Conservation (phyloP, 1,140 invertebrate species). For the Eciton burchellii region DNA sequence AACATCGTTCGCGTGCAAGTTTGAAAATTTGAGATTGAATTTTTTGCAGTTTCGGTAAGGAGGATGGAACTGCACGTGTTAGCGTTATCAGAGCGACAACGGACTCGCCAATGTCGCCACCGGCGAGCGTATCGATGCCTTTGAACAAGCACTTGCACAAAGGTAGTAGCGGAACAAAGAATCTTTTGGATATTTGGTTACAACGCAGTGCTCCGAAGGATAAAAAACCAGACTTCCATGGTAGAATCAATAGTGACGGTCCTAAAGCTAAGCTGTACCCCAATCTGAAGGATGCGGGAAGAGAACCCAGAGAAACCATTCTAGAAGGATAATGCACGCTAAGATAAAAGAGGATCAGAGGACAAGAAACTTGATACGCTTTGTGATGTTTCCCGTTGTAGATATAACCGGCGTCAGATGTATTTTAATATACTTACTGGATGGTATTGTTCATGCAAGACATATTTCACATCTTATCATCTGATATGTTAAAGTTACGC, state of each 20-base stretch:
- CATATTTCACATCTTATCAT: not conserved
- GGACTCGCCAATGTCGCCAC: conserved; percentile 93
- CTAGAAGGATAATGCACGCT: conserved; percentile 73
- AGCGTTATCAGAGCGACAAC: conserved; percentile 92
- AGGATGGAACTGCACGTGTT: conserved; percentile 86
- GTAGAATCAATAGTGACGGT: conserved; percentile 90
- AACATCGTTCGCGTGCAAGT: too few species aligned
- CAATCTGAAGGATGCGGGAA: conserved; percentile 87
- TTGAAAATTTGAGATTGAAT: not conserved
- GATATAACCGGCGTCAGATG: conserved; percentile 1
- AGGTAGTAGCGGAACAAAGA: conserved; percentile 82
- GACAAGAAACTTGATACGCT: not conserved
- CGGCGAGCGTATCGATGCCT: conserved; percentile 84
- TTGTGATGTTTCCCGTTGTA: conserved; percentile 18
- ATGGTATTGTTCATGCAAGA: not conserved
- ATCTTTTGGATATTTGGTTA: conserved; percentile 89
- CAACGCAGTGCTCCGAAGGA: conserved; percentile 86
- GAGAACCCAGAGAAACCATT: conserved; percentile 81
- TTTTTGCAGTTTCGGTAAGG: conserved; percentile 79
- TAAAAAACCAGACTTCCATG: conserved; percentile 92
- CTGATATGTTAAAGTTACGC: not conserved
- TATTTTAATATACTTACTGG: conserved; percentile 5
- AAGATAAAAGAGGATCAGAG: not conserved
- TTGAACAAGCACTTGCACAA: conserved; percentile 80
- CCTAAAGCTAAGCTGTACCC: conserved; percentile 92